Evolutionary conservation across 2,888 invertebrate species (phyloP), one percentile per base, ranked within the genome.

Genomic region (Aricia artaxerxes): DNA sequence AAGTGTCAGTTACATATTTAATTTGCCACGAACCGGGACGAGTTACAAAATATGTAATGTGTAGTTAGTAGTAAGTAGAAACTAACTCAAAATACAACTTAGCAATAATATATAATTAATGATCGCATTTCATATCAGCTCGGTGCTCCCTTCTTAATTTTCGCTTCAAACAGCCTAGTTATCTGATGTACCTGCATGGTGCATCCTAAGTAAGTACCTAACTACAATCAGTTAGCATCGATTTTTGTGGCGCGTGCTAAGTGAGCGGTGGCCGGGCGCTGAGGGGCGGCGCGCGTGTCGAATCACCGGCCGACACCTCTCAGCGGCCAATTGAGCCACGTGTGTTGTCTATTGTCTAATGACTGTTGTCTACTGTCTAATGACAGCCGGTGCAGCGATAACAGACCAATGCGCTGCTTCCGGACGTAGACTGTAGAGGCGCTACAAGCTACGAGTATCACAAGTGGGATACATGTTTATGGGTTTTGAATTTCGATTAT

Each of bases 241-340:
- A 80, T 77, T 78, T 77, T 64, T 16, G 64, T 57, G 64, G 72
- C 78, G 75, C 80, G 80, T 82, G 81, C 80, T 79, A 78, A 82
- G 82, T 79, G 79, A 75, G 69, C 78, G 53, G 73, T 31, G 75
- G 44, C 49, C 64, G 60, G 73, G 57, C 76, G 53, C n/a, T 64
- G 73, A 80, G 31, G 78, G 49, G 80, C 38, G 35, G 72, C 78
- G 82, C 83, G 81, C 83, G 83, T 83, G 83, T 80, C 82, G 80
- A 82, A 83, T 83, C 83, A 80, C 78, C 80, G 81, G 78, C 38
- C 80, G 79, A 44, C 77, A 49, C 80, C 61, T 53, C 79, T 77
- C 72, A 73, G 79, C 80, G 60, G 80, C 73, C 79, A 77, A 80
- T 78, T 57, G 75, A 78, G 53, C 73, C 82, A 82, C 81, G 82